These are phyloP conservation scores for Colletes latitarsis DNA, from an alignment of 1,140 invertebrate genomes.

Conservation along the genomic window DNA sequence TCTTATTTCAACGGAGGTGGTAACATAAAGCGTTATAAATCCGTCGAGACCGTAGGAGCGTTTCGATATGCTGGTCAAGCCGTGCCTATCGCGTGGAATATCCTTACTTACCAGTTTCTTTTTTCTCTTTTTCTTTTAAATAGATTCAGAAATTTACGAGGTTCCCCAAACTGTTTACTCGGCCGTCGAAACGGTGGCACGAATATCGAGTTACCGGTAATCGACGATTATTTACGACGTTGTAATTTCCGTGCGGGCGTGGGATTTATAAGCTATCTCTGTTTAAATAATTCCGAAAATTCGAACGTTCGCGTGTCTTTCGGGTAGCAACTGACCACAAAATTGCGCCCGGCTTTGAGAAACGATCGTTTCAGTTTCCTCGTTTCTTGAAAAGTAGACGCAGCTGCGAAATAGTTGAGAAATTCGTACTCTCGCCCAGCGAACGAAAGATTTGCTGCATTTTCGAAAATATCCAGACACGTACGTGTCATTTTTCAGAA, in stretches of 20 bases:
- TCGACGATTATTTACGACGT: conserved; percentile 22
- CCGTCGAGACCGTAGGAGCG: no score
- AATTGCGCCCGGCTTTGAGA: not conserved
- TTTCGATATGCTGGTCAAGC: not conserved
- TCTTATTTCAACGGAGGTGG: not conserved
- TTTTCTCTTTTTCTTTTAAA: conserved; percentile 16
- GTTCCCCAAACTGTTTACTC: not conserved
- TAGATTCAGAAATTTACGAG: conserved; percentile 27
- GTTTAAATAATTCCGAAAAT: conserved; percentile 6
- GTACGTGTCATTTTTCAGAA: no score
- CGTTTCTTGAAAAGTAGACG: not conserved
- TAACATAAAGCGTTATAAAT: conserved; percentile 3
- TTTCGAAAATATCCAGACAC: not conserved
- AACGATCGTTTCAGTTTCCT: not conserved
- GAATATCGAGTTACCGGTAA: conserved; percentile 22
- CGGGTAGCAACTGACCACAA: conserved; percentile 7
- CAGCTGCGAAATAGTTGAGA: not conserved
- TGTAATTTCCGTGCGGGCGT: conserved; percentile 15
- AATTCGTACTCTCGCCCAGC: not conserved
- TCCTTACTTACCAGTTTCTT: not conserved
- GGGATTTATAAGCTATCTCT: conserved; percentile 24
- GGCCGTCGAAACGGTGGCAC: not conserved
- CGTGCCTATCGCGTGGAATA: not conserved
- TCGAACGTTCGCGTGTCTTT: not conserved
- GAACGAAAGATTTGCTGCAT: not conserved